phyloP scores from a whole-genome alignment of 2,113 vertebrate species.

The Peromyscus leucopus region DNA sequence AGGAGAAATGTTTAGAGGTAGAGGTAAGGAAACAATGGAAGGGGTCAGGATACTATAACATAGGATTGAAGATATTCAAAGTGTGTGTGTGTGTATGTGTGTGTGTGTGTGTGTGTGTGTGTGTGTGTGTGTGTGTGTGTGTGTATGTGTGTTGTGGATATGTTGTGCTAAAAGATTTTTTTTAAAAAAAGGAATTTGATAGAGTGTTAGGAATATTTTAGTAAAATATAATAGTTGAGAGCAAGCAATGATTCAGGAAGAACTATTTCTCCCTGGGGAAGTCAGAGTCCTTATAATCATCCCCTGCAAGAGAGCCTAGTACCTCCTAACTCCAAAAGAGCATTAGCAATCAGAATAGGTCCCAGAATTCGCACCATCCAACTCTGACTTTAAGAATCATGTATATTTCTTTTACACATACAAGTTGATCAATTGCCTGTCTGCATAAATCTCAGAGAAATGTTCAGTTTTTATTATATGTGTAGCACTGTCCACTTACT shows the following conservation, averaged over 20 bases:
- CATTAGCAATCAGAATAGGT: not conserved
- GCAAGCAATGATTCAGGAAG: not conserved
- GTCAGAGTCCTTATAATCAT: not conserved
- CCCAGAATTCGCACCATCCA: constrained; percentile 10
- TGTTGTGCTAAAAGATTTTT: not conserved
- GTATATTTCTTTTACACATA: not conserved
- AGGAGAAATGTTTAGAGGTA: not conserved
- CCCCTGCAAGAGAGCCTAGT: not conserved
- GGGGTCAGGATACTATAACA: not conserved
- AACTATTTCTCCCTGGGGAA: not conserved
- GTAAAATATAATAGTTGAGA: not conserved
- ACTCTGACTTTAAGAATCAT: not conserved
- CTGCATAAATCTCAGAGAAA: not conserved
- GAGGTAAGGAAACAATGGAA: not conserved
- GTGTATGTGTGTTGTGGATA: no score
- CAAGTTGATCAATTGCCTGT: not conserved
- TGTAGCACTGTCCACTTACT: not conserved
- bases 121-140: no score
- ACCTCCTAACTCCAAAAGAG: not conserved
- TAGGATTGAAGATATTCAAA: not conserved
- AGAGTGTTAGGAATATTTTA: not conserved
- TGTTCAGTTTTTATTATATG: not conserved
- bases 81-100: not conserved
- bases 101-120: not conserved
- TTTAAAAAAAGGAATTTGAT: not conserved